Conservation (phyloP, 2,888 invertebrate genomes). For the Odontothrips loti region DNA sequence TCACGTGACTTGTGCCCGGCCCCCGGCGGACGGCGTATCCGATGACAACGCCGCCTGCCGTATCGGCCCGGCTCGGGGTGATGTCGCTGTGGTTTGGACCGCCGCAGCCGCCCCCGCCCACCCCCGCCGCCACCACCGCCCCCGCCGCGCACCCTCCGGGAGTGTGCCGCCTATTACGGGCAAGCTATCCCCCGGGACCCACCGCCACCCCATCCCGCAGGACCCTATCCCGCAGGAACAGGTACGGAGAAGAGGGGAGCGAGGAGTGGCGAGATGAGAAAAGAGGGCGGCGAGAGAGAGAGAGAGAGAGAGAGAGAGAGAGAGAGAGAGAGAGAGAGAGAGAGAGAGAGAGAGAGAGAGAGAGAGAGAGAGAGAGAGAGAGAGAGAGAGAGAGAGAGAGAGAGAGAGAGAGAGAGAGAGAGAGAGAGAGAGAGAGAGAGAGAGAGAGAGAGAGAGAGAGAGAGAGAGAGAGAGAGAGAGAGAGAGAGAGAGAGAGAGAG, state of each 20-base stretch:
- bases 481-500: no score
- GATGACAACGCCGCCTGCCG: background rate
- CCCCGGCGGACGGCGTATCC: background rate
- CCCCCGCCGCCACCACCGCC: background rate
- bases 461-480: no score
- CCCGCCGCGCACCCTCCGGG: background rate
- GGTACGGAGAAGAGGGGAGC: background rate
- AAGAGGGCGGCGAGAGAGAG: background rate
- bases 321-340: no score
- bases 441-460: no score
- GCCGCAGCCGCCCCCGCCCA: background rate
- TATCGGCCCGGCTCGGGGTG: background rate
- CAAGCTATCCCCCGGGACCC: constrained; percentile 21
- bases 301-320: no score
- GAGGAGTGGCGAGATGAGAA: background rate
- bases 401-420: no score
- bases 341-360: no score
- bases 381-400: no score
- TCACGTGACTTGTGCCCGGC: no score
- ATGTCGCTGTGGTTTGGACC: constrained; percentile 6
- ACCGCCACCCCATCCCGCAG: background rate
- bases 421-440: no score
- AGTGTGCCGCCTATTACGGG: constrained; percentile 14
- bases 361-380: no score
- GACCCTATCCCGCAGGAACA: background rate